Percentiles rank a stretch among this genome's conserved stretches.
Conservation (phyloP, 2,888 invertebrate species). For the Leucophenga maculata region DNA sequence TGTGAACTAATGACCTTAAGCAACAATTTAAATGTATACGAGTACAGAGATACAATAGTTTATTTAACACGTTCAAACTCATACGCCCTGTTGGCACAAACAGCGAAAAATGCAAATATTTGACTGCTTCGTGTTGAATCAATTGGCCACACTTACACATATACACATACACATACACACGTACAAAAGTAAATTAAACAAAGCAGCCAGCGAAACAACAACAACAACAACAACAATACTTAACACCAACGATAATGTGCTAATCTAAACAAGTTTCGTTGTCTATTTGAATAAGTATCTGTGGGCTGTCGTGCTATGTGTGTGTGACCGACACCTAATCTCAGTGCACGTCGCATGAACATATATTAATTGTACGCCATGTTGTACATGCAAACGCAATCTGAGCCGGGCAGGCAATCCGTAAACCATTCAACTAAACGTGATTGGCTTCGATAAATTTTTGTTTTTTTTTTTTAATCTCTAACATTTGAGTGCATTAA, state of each 20-base stretch:
- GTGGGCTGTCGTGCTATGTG: constrained; percentile 44
- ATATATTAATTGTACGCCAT: constrained; percentile 43
- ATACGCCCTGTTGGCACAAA: too few species aligned
- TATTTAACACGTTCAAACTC: too few species aligned
- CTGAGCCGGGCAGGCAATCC: not conserved
- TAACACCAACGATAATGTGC: not conserved
- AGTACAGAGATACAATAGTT: too few species aligned
- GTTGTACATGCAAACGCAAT: constrained; percentile 26
- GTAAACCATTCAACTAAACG: not conserved
- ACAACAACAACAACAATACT: not conserved
- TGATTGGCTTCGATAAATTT: constrained; percentile 36
- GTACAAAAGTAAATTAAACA: constrained; percentile 9
- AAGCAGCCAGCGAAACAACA: constrained; percentile 30
- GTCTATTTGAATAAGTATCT: constrained; percentile 29
- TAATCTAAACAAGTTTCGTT: constrained; percentile 30
- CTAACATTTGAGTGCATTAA: not conserved
- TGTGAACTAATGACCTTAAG: too few species aligned
- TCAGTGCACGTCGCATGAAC: not conserved
- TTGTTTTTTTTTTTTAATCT: not conserved
- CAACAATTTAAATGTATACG: too few species aligned
- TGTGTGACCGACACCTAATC: constrained; percentile 30
- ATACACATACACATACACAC: not conserved
- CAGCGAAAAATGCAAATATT: not conserved
- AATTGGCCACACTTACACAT: not conserved
- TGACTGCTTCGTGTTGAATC: not conserved